Evolutionary conservation across 1,140 invertebrate species (phyloP), one percentile per base, ranked within the genome.

Genomic region (Drosophila pachea): DNA sequence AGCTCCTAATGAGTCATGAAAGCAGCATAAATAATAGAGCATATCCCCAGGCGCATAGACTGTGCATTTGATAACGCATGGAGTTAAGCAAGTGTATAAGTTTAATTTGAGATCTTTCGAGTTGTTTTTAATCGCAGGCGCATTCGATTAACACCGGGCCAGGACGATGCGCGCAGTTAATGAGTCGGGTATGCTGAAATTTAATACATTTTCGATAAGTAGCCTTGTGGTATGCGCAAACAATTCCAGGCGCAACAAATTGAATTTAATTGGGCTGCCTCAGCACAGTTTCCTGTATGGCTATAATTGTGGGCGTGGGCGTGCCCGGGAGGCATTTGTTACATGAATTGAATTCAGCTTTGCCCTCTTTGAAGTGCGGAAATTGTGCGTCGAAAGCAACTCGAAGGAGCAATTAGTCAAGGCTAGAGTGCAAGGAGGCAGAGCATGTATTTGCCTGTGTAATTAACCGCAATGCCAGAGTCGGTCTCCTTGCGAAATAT

Each of bases 261-360:
- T 58, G 65, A 74, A 77, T 77, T 77, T 74, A 82, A 81, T 82
- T 82, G 78, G 81, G 62, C 54, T 48, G 43, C 42, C 40, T 12
- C 47, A n/a, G n/a, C 7, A 61, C 47, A 65, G 22, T 12, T 58
- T 58, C 54, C 7, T 11, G n/a, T 43, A 36, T 33, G 14, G 12
- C 43, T 11, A 35, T 7, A 22, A 22, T 8, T 14, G 12, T 14
- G 40, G 8, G 22, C 2, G 22, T 58, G 40, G 54, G 48, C n/a
- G 31, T 14, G 33, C 8, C 33, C 14, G 8, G 11, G 22, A 16
- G 8, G 8, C 16, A 64, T 42, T 56, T 43, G 36, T 38, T 63
- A 16, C 9, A n/a, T 36, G 22, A 22, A 22, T 22, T 22, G 22
- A 22, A 22, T 22, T 22, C 22, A 22, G 3, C 22, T 22, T 22